Evolutionary conservation across 1,140 invertebrate species (phyloP).

Genomic region (Triops cancriformis): DNA sequence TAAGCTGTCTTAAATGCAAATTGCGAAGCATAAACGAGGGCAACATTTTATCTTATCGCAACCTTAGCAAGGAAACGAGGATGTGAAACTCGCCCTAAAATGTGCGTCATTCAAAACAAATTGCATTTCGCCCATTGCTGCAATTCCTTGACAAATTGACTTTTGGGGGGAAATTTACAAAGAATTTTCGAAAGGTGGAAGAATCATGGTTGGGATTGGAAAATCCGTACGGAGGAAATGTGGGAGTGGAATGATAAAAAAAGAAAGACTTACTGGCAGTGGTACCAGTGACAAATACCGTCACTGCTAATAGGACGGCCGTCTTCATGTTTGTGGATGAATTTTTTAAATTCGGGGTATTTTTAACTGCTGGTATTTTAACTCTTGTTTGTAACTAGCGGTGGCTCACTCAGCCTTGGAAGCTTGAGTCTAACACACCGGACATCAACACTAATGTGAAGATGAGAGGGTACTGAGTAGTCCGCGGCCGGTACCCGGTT

Average conservation of each 20-base stretch:
- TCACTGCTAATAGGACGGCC: conserved; percentile 1
- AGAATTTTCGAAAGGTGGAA: not conserved
- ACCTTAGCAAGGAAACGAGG: not conserved
- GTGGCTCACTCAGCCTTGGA: not conserved
- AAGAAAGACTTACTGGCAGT: not conserved
- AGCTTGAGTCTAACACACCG: conserved; percentile 7
- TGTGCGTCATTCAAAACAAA: too few species aligned
- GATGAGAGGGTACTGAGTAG: conserved; percentile 12
- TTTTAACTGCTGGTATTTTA: too few species aligned
- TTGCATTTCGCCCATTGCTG: too few species aligned
- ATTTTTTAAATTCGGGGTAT: not conserved
- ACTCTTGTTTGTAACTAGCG: not conserved
- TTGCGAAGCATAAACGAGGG: too few species aligned
- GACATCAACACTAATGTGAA: not conserved
- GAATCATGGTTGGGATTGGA: not conserved
- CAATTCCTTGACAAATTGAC: too few species aligned
- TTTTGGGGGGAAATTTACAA: not conserved
- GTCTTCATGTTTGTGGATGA: not conserved
- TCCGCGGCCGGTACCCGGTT: not conserved
- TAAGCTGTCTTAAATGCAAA: too few species aligned
- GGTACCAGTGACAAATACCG: not conserved
- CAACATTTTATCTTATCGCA: not conserved
- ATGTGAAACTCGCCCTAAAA: not conserved
- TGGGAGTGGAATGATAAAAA: not conserved
- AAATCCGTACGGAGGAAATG: too few species aligned